These are phyloP conservation scores for Cinara cedri DNA, from an alignment of 2,888 invertebrate genomes.

Conservation along the genomic window DNA sequence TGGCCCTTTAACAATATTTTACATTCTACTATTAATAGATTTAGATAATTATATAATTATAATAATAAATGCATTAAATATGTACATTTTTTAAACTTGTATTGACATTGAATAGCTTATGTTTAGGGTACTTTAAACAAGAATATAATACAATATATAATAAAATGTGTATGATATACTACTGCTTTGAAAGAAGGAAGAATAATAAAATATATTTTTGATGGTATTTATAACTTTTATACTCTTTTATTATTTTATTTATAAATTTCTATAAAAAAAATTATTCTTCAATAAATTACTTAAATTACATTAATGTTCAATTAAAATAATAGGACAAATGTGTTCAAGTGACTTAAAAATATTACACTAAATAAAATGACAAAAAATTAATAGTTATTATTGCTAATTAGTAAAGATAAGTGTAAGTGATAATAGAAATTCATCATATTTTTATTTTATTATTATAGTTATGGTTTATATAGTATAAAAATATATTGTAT, in stretches of 20 bases:
- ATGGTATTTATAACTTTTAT: no score
- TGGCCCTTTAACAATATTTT: slow-evolving; percentile 18
- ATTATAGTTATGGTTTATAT: not conserved
- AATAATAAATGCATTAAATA: not conserved
- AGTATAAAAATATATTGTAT: not conserved
- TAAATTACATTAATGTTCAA: not conserved
- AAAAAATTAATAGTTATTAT: no score
- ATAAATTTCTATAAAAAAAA: not conserved
- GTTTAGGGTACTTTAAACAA: not conserved
- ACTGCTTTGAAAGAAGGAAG: no score
- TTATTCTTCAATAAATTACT: not conserved
- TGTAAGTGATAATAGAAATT: not conserved
- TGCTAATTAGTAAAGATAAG: no score
- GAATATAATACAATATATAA: not conserved
- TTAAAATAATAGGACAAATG: not conserved
- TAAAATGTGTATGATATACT: no score
- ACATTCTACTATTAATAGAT: not conserved
- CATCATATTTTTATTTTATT: not conserved
- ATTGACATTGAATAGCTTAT: not conserved
- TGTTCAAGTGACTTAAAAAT: no score
- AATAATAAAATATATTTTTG: no score
- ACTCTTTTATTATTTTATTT: no score
- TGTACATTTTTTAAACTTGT: slow-evolving; percentile 1
- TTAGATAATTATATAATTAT: not conserved
- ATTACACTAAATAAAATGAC: no score